A percentile compares a stretch with the other conserved stretches of the same genome.
These are phyloP conservation scores for Hydrolagus affinis DNA, from an alignment of 2,113 vertebrate genomes.

Conservation along the genomic window DNA sequence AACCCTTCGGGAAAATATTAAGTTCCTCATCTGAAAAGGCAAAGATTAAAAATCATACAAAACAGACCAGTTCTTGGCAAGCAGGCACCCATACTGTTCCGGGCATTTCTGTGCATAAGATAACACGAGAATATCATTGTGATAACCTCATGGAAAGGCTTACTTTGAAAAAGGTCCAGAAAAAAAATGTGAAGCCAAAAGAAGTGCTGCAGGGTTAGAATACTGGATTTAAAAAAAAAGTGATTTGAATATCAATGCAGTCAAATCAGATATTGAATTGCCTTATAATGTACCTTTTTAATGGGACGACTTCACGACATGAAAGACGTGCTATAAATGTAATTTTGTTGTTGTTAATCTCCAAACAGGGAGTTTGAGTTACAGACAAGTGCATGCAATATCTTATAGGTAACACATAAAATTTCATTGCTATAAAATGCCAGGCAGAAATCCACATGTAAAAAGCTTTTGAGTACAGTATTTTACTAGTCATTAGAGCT, in stretches of 20 bases:
- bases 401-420: not conserved
- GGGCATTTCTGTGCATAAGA: not conserved
- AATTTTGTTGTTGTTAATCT: no score
- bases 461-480: not conserved
- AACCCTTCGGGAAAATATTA: not conserved
- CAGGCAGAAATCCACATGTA: not conserved
- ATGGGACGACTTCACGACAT: no score
- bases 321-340: no score
- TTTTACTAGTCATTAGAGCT: not conserved
- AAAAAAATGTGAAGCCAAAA: not conserved
- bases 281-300: no score
- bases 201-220: no score
- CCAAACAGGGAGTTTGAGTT: not conserved
- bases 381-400: not conserved
- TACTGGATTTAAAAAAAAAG: no score
- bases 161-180: not conserved
- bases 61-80: not conserved
- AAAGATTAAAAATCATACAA: not conserved
- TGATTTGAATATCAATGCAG: no score
- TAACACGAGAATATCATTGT: not conserved
- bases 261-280: no score
- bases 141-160: not conserved
- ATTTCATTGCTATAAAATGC: not conserved
- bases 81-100: not conserved
- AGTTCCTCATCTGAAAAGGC: not conserved